Conservation (phyloP, 2,797 vertebrate species). For the Malurus splendens region DNA sequence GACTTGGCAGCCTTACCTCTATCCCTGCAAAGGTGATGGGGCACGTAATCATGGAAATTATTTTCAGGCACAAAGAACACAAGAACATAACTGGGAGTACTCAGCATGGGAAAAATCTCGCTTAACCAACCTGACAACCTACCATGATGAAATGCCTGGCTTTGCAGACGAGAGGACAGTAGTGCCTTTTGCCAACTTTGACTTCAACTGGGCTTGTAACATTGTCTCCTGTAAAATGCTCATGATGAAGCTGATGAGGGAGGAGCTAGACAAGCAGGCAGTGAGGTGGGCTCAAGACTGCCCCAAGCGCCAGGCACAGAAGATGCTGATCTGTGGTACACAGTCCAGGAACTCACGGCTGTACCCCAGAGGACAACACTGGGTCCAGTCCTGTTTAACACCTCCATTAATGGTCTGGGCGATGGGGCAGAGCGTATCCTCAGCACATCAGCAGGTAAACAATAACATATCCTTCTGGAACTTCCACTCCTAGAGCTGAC, state of each 20-base stretch:
- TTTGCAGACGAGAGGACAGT: not conserved
- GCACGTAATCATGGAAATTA: not conserved
- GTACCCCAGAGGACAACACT: not conserved
- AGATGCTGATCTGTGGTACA: not conserved
- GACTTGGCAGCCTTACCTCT: not conserved
- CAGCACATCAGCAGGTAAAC: not conserved
- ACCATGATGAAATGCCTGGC: not conserved
- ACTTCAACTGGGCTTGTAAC: not conserved
- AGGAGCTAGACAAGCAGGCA: not conserved
- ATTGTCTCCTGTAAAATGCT: not conserved
- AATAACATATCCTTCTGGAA: not conserved
- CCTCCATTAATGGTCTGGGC: not conserved
- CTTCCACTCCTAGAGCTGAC: not conserved
- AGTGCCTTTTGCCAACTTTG: not conserved
- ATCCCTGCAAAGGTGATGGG: not conserved
- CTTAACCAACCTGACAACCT: not conserved
- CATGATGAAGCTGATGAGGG: not conserved
- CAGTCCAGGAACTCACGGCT: not conserved
- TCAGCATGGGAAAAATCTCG: not conserved
- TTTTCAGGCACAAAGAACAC: not conserved
- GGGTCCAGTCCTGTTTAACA: not conserved
- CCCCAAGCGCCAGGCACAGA: not conserved
- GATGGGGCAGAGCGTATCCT: not conserved
- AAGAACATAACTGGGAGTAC: not conserved
- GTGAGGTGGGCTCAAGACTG: not conserved